Percentiles rank a stretch among this genome's conserved stretches.
These are phyloP conservation scores for Cryptomyrus ogoouensis DNA, from an alignment of 2,113 vertebrate species.

Conservation along the genomic window DNA sequence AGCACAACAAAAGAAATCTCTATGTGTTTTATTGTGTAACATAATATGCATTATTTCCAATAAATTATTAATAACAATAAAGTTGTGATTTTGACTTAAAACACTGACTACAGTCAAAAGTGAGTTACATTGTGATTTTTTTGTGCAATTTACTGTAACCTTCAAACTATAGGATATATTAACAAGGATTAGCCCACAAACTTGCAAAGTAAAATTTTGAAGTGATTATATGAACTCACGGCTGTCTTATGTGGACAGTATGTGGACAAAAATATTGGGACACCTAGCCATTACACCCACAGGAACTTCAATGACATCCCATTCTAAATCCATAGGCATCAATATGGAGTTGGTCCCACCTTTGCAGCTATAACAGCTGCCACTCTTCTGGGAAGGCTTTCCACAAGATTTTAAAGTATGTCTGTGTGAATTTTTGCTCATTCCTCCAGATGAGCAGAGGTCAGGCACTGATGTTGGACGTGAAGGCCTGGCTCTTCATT, in stretches of 20 bases:
- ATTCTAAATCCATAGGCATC: neutral
- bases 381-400: neutral
- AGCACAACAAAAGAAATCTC: neutral
- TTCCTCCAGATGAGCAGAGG: neutral
- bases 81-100: neutral
- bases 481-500: neutral
- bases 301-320: neutral
- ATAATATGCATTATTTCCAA: neutral
- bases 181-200: neutral
- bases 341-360: neutral
- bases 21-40: neutral
- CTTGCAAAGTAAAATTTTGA: neutral
- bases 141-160: too few species aligned
- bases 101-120: neutral
- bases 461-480: neutral
- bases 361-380: neutral
- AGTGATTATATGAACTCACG: neutral
- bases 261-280: neutral
- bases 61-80: neutral
- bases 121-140: neutral
- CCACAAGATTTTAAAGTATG: neutral
- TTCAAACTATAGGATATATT: neutral
- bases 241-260: neutral
- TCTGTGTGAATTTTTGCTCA: neutral
- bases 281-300: neutral